Evolutionary conservation across 2,888 invertebrate species (phyloP), one percentile per base, ranked within the genome.

Genomic region (Scaptomyza tumidula): DNA sequence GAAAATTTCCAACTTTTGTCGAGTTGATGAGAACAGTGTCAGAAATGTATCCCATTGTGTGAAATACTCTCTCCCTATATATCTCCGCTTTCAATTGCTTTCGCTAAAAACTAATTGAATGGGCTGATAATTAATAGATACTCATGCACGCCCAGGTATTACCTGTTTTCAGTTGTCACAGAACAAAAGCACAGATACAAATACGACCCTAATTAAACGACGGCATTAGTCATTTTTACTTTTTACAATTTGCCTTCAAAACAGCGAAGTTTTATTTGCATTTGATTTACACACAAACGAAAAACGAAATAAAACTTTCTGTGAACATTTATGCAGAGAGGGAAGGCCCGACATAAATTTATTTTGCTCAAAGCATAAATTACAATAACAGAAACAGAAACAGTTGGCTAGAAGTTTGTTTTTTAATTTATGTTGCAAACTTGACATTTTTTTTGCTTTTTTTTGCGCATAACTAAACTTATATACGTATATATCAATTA

Each of bases 31-130:
- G 60, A 71, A 60, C 48, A 44, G 41, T 7, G 29, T 29, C 24
- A 24, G 37, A 45, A 16, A 64, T 31, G 14, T 46, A 27, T 31
- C 19, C 35, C 19, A 73, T 74, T 77, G 77, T 66, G 60, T 33
- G 10, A 6, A 10, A 60, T 52, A 64, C 37, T 31, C 31, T 16
- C 48, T 31, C 48, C 14, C 16, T n/a, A 9, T 33, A 6, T 1
- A 3, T 7, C 39, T 39, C 39, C 16, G 53, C 57, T 46, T 10
- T 41, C 39, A 39, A 29, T 71, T 33, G 78, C 78, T 66, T 80
- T 74, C 66, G 67, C 83, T 49, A 24, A n/a, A 24, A 52, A 33
- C 63, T 48, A 52, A 60, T 60, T 73, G 68, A 71, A 78, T 78
- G 71, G 62, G 57, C 63, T 67, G 57, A 46, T 65, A 65, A 84